These are phyloP conservation scores for Callinectes sapidus DNA, from an alignment of 2,888 invertebrate species.

Conservation along the genomic window DNA sequence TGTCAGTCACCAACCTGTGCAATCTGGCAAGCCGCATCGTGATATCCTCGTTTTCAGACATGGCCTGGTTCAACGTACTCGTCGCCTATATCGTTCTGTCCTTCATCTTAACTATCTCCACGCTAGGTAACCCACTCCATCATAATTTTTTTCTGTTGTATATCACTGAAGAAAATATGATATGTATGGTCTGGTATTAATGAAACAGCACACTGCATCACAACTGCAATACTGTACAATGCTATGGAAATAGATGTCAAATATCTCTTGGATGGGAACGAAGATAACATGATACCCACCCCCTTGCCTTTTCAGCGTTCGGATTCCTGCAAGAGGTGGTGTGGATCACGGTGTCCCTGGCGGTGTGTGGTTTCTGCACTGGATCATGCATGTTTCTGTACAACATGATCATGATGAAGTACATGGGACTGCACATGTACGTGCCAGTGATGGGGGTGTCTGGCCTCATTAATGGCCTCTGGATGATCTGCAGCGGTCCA, in stretches of 20 bases:
- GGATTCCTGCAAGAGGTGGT: background rate
- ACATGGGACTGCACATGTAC: background rate
- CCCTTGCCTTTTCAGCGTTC: background rate
- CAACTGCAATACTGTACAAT: no score
- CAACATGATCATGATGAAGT: background rate
- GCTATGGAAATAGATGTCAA: no score
- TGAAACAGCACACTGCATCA: no score
- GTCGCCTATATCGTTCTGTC: background rate
- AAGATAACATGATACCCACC: background rate
- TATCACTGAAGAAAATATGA: no score
- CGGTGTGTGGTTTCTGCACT: background rate
- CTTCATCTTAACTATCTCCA: background rate
- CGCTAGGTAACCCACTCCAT: background rate
- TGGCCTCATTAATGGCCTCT: background rate
- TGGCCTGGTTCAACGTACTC: background rate
- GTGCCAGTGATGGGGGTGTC: background rate
- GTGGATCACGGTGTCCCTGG: background rate
- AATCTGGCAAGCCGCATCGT: background rate
- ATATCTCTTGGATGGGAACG: background rate
- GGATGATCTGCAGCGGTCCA: background rate
- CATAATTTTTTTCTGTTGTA: background rate
- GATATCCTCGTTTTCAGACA: background rate
- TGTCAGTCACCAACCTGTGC: constrained; percentile 26
- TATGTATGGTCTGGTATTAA: no score
- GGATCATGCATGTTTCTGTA: background rate